These are phyloP conservation scores for Gastracanthus pulcherrimus DNA, from an alignment of 2,888 invertebrate genomes.

Conservation along the genomic window DNA sequence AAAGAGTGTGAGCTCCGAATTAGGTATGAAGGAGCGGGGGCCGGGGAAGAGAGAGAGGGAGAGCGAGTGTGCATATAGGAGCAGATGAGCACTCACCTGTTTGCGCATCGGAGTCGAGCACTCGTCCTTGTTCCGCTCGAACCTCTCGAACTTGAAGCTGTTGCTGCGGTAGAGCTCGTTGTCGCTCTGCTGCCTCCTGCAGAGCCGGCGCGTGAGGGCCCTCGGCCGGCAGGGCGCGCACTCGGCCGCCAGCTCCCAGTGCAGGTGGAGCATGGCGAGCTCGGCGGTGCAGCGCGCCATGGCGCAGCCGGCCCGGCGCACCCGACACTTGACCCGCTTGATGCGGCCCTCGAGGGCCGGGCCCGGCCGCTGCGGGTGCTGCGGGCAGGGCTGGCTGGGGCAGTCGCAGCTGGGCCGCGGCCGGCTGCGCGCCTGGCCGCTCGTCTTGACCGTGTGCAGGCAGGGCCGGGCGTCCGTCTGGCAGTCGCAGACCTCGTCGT, in stretches of 20 bases:
- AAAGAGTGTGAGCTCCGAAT: not conserved
- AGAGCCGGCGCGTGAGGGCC: slow-evolving; percentile 85
- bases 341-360: slow-evolving; percentile 70
- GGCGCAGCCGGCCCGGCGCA: slow-evolving; percentile 73
- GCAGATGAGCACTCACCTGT: slow-evolving; percentile 80
- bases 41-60: too few relatives aligned
- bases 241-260: slow-evolving; percentile 80
- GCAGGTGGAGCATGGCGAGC: slow-evolving; percentile 76
- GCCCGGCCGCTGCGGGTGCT: slow-evolving; percentile 65
- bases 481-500: slow-evolving; percentile 64
- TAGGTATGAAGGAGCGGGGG: too few relatives aligned
- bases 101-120: slow-evolving; percentile 81
- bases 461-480: slow-evolving; percentile 65
- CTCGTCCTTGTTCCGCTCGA: slow-evolving; percentile 85
- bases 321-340: slow-evolving; percentile 74
- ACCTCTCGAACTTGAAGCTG: slow-evolving; percentile 92
- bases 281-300: slow-evolving; percentile 75
- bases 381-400: slow-evolving; percentile 67
- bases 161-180: slow-evolving; percentile 92
- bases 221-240: slow-evolving; percentile 80
- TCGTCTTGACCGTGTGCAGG: slow-evolving; percentile 67
- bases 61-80: too few relatives aligned
- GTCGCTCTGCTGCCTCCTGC: slow-evolving; percentile 86
- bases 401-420: slow-evolving; percentile 68
- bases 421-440: slow-evolving; percentile 58